These are phyloP conservation scores for Ctenoplectra terminalis DNA, from an alignment of 1,140 invertebrate genomes.

Conservation along the genomic window DNA sequence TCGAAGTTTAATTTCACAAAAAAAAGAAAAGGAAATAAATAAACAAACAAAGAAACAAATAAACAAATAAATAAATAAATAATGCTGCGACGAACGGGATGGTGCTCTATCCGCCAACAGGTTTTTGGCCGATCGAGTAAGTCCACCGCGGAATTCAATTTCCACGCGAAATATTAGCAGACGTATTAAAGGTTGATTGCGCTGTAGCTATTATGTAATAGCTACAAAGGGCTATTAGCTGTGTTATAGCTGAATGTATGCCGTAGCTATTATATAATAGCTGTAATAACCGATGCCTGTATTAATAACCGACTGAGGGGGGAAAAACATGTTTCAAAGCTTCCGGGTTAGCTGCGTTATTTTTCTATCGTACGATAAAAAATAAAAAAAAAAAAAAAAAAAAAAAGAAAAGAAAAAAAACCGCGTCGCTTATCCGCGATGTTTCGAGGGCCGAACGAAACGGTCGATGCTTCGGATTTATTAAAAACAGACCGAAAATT, in stretches of 20 bases:
- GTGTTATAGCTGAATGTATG: constrained; percentile 24
- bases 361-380: constrained; percentile 28
- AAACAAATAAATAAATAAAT: no score
- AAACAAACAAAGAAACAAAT: no score
- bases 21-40: background rate
- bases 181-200: constrained; percentile 42
- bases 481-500: constrained; percentile 2
- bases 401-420: background rate
- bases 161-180: constrained; percentile 29
- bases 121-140: constrained; percentile 3
- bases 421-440: background rate
- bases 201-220: constrained; percentile 40
- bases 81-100: background rate
- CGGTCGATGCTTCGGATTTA: constrained; percentile 21
- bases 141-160: constrained; percentile 29
- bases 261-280: constrained; percentile 42
- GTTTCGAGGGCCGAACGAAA: constrained; percentile 4
- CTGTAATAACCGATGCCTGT: constrained; percentile 40
- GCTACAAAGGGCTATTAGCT: constrained; percentile 37
- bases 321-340: constrained; percentile 34
- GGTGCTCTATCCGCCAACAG: background rate
- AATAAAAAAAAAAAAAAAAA: background rate
- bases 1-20: background rate
- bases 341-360: constrained; percentile 32
- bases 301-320: constrained; percentile 29